A percentile compares a stretch with the other conserved stretches of the same genome.
These are phyloP conservation scores for Piscicola geometra DNA, from an alignment of 2,888 invertebrate species.

Conservation along the genomic window DNA sequence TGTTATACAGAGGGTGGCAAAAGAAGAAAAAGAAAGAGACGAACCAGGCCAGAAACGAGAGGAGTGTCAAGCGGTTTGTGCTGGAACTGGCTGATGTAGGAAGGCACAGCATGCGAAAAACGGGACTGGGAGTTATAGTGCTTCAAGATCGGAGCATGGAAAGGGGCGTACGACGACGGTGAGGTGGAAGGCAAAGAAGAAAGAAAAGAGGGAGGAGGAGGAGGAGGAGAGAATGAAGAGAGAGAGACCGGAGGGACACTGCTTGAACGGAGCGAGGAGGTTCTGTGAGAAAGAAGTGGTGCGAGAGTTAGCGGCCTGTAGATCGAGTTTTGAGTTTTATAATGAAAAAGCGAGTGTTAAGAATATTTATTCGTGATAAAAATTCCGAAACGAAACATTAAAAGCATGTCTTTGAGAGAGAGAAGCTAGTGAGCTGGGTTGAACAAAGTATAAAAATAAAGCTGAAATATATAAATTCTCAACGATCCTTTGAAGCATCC, in stretches of 20 bases:
- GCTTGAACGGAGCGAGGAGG: slow-evolving; percentile 4
- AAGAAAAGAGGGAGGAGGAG: neutral
- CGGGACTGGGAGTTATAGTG: neutral
- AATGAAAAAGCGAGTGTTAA: neutral
- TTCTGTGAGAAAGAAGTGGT: slow-evolving; percentile 4
- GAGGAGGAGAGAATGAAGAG: neutral
- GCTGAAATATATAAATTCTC: neutral
- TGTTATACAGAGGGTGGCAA: too few relatives aligned
- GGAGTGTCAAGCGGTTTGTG: neutral
- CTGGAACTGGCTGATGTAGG: slow-evolving; percentile 2
- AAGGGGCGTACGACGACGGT: neutral
- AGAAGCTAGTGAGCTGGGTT: neutral
- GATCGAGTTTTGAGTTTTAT: neutral
- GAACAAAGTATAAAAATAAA: slow-evolving; percentile 6
- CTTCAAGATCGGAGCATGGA: neutral
- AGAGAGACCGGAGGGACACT: neutral
- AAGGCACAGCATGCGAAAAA: neutral
- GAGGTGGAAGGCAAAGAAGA: neutral
- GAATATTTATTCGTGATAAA: neutral
- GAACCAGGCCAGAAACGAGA: neutral
- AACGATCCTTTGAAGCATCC: neutral
- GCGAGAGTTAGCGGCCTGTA: neutral
- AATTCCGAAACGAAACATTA: slow-evolving; percentile 7
- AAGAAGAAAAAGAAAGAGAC: neutral
- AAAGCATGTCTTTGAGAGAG: neutral